Conservation (phyloP, 2,113 vertebrate species). For the Rhea pennata region DNA sequence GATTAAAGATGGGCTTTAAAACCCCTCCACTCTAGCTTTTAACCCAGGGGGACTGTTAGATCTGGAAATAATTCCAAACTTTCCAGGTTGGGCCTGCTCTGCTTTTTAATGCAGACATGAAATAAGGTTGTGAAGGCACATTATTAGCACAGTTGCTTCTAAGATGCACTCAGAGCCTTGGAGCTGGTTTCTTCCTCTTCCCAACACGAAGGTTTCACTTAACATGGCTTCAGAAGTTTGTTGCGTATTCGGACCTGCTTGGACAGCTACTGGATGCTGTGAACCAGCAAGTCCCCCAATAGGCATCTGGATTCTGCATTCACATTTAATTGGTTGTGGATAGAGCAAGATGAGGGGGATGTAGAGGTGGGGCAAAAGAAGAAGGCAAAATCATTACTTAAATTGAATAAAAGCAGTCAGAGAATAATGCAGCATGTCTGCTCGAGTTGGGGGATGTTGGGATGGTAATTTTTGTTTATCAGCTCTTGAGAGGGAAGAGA, state of each 20-base stretch:
- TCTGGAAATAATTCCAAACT: background rate
- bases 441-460: background rate
- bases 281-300: background rate
- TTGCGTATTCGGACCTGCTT: background rate
- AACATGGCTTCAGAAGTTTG: background rate
- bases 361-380: background rate
- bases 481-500: background rate
- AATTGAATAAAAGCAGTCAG: background rate
- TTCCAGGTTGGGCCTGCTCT: background rate
- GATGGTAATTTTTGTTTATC: background rate
- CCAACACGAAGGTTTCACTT: background rate
- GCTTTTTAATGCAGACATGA: background rate
- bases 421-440: background rate
- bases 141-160: background rate
- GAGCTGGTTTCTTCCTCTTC: background rate
- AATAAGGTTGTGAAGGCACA: background rate
- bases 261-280: background rate
- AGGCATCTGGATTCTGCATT: background rate
- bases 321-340: rapidly evolving
- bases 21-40: background rate
- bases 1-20: slow-evolving; percentile 25
- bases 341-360: background rate
- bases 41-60: background rate
- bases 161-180: background rate
- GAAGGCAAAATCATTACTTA: background rate